Conservation (phyloP, 2,797 vertebrate genomes). For the Aselliscus stoliczkanus region DNA sequence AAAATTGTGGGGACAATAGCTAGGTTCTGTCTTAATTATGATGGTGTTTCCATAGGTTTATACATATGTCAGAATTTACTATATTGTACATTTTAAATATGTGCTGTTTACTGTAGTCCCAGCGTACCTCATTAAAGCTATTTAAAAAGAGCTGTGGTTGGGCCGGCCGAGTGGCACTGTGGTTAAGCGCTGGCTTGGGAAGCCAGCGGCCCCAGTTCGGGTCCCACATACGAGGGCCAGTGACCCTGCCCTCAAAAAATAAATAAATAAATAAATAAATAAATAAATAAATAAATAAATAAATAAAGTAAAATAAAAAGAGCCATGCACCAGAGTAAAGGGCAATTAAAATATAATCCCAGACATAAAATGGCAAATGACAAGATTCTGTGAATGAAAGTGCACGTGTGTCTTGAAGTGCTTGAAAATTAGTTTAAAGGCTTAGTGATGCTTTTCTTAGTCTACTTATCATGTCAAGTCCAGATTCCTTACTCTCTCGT, state of each 20-base stretch:
- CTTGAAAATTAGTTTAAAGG: background rate
- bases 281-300: no score
- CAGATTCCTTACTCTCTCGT: background rate
- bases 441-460: background rate
- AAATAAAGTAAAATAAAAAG: slow-evolving; percentile 7
- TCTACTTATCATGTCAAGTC: background rate
- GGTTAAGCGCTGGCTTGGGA: no score
- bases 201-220: no score
- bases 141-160: background rate
- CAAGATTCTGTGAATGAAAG: background rate
- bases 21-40: background rate
- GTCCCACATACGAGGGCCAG: no score
- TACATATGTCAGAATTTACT: background rate
- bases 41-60: background rate
- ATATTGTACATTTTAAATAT: background rate
- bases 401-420: accelerated
- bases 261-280: no score
- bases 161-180: no score
- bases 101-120: background rate
- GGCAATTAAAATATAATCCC: background rate
- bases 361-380: background rate
- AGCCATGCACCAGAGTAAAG: background rate
- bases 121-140: background rate
- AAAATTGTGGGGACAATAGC: background rate
- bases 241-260: no score